These are phyloP conservation scores for Thamnophis sirtalis DNA, from an alignment of 2,113 vertebrate genomes.

Conservation along the genomic window DNA sequence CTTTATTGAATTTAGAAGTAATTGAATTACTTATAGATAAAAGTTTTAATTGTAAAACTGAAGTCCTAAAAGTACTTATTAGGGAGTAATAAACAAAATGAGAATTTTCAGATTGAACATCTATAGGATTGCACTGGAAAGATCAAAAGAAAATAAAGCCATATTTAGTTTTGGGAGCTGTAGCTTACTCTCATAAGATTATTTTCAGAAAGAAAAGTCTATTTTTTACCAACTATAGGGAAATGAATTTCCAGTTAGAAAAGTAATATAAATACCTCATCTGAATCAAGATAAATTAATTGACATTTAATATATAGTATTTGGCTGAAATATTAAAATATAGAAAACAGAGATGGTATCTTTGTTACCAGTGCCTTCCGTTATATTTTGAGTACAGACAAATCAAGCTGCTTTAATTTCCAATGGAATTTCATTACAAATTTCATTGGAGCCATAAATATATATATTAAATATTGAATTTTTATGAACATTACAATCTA, in stretches of 20 bases:
- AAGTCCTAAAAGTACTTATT: not conserved
- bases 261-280: conserved; percentile 19
- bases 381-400: not conserved
- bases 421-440: not conserved
- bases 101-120: not conserved
- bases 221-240: conserved; percentile 23
- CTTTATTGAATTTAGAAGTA: not conserved
- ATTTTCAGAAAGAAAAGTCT: conserved; percentile 67
- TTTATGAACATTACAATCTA: not conserved
- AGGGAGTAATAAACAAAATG: not conserved
- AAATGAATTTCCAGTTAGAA: conserved; percentile 24
- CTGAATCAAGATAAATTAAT: conserved; percentile 7
- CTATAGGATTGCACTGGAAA: not conserved
- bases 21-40: not conserved
- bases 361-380: conserved; percentile 4
- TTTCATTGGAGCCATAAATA: not conserved
- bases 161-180: conserved; percentile 56
- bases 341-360: not conserved
- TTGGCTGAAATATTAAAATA: conserved; percentile 34
- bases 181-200: conserved; percentile 59
- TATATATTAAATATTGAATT: not conserved
- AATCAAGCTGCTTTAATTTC: not conserved
- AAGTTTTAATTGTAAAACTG: not conserved
- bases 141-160: conserved; percentile 51
- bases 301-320: not conserved